These are phyloP conservation scores for Chironomus tepperi DNA, from an alignment of 1,140 invertebrate genomes.

Conservation along the genomic window DNA sequence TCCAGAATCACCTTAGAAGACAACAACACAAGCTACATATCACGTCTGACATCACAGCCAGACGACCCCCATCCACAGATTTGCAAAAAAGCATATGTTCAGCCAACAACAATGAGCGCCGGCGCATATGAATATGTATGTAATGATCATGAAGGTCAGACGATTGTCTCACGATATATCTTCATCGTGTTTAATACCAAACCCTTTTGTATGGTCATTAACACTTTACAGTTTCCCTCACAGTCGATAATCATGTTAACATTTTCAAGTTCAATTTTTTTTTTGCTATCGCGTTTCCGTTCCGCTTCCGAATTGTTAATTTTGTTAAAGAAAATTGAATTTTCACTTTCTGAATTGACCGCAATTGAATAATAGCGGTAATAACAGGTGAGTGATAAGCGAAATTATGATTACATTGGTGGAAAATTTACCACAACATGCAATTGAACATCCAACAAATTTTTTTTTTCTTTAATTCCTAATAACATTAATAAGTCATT, in stretches of 20 bases:
- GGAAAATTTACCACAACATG: neutral
- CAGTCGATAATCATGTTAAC: neutral
- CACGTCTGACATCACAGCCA: neutral
- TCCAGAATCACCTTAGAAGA: too few relatives aligned
- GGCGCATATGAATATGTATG: too few relatives aligned
- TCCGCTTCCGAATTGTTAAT: neutral
- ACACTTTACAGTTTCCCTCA: too few relatives aligned
- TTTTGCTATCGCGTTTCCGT: neutral
- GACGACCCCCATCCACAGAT: neutral
- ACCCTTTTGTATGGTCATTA: too few relatives aligned
- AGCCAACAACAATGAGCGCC: neutral
- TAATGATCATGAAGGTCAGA: too few relatives aligned
- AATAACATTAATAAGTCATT: neutral
- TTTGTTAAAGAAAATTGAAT: neutral
- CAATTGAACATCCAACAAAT: neutral
- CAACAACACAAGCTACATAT: too few relatives aligned
- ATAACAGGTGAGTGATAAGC: too few relatives aligned
- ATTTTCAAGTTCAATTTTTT: neutral
- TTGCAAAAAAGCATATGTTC: neutral
- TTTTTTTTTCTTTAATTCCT: neutral
- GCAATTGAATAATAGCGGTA: neutral
- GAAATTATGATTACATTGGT: neutral
- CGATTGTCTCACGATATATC: too few relatives aligned
- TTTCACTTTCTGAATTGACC: conserved; percentile 6
- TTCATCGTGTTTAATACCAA: too few relatives aligned